A percentile compares a stretch with the other conserved stretches of the same genome.
phyloP scores from a whole-genome alignment of 2,888 invertebrate genomes.

The Microdon myrmicae region DNA sequence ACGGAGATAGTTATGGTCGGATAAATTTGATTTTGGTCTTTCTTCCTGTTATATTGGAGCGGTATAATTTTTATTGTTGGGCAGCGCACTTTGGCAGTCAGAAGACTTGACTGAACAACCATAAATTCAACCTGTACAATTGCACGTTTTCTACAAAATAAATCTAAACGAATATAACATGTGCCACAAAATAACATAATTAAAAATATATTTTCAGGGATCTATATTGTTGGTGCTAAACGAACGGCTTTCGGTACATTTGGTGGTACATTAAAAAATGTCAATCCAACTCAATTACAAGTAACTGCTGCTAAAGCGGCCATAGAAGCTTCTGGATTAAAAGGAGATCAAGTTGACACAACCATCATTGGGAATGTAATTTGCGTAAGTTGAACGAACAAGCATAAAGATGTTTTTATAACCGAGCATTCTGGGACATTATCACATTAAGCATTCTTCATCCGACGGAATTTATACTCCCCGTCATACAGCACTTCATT shows the following conservation, averaged over 20 bases:
- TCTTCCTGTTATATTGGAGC: no score
- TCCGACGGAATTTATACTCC: slow-evolving; percentile 87
- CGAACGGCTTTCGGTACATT: slow-evolving; percentile 97
- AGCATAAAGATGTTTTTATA: not conserved
- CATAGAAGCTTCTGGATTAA: slow-evolving; percentile 79
- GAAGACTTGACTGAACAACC: no score
- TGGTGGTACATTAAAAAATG: slow-evolving; percentile 84
- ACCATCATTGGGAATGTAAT: slow-evolving; percentile 91
- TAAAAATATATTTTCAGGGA: slow-evolving; percentile 69
- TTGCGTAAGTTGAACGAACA: slow-evolving; percentile 71
- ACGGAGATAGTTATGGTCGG: no score
- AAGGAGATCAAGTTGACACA: slow-evolving; percentile 87
- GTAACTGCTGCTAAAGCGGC: slow-evolving; percentile 84
- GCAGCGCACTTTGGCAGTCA: no score
- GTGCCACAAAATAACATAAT: slow-evolving; percentile 1
- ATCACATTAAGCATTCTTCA: slow-evolving; percentile 77
- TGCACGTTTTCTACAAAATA: no score
- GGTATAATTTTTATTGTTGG: no score
- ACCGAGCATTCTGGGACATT: slow-evolving; percentile 53
- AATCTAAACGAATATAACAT: no score
- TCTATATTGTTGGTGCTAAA: slow-evolving; percentile 94
- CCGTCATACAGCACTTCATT: slow-evolving; percentile 86
- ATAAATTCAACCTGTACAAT: no score
- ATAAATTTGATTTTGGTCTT: no score
- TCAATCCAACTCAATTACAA: slow-evolving; percentile 81